phyloP scores from a whole-genome alignment of 2,113 vertebrate genomes.

The Potamarius usumacintae region DNA sequence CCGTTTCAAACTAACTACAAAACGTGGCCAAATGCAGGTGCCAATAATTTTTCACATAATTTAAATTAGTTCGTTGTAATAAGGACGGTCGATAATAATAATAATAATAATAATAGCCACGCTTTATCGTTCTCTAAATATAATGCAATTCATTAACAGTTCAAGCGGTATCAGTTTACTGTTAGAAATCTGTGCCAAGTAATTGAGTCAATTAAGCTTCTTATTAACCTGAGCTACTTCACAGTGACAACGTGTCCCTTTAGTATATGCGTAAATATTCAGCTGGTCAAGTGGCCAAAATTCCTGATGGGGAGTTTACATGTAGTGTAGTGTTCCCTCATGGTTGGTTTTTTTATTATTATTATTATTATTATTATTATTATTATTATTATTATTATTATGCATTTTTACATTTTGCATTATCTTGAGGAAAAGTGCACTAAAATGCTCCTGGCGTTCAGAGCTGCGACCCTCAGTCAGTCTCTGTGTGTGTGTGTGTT shows the following conservation, averaged over 20 bases:
- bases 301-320: neutral
- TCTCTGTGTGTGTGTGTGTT: neutral
- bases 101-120: neutral
- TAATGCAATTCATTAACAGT: neutral
- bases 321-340: neutral
- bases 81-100: neutral
- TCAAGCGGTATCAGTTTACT: neutral
- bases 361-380: no score
- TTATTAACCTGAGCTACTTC: neutral
- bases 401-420: neutral
- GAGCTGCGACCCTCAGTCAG: neutral
- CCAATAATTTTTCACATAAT: neutral
- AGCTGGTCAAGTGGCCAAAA: neutral
- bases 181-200: no score
- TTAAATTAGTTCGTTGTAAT: neutral
- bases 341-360: neutral
- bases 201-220: no score
- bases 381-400: no score
- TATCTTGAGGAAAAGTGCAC: neutral
- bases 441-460: neutral
- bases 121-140: neutral
- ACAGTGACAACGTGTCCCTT: neutral
- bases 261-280: neutral
- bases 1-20: neutral
- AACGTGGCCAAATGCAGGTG: neutral